Evolutionary conservation across 1,140 invertebrate species (phyloP).

Genomic region (Liolophura sinensis): DNA sequence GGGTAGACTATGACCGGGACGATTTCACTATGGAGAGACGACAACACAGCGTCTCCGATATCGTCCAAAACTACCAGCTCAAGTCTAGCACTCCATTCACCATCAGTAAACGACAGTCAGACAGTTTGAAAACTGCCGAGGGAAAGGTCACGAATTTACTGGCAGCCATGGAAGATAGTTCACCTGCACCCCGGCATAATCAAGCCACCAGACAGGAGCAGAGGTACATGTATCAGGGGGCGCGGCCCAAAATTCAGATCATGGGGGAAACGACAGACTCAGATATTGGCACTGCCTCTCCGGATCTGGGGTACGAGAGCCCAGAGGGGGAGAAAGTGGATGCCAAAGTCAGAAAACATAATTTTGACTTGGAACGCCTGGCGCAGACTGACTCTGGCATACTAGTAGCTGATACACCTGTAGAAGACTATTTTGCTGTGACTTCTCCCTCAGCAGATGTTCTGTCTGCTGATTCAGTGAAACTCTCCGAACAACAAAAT

Average conservation of each 20-base stretch:
- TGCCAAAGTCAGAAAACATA: background rate
- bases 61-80: background rate
- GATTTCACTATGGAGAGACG: too few relatives aligned
- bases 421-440: background rate
- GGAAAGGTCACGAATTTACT: constrained; percentile 11
- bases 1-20: too few relatives aligned
- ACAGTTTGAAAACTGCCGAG: constrained; percentile 16
- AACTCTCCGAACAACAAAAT: constrained; percentile 49
- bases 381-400: constrained; percentile 22
- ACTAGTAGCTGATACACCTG: constrained; percentile 2
- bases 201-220: too few relatives aligned
- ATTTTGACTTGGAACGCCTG: background rate
- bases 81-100: background rate
- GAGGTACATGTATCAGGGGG: too few relatives aligned
- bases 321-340: constrained; percentile 3
- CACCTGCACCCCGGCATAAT: too few relatives aligned
- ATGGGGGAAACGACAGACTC: too few relatives aligned
- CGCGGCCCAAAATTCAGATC: too few relatives aligned
- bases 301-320: constrained; percentile 1
- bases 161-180: constrained; percentile 5
- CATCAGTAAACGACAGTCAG: constrained; percentile 5
- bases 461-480: constrained; percentile 20
- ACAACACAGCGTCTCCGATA: too few relatives aligned
- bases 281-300: background rate
- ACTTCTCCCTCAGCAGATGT: background rate